Base-by-base conservation (phyloP, 2,888 invertebrate genomes). In the Imbricaverruca yamaguchii region DNA sequence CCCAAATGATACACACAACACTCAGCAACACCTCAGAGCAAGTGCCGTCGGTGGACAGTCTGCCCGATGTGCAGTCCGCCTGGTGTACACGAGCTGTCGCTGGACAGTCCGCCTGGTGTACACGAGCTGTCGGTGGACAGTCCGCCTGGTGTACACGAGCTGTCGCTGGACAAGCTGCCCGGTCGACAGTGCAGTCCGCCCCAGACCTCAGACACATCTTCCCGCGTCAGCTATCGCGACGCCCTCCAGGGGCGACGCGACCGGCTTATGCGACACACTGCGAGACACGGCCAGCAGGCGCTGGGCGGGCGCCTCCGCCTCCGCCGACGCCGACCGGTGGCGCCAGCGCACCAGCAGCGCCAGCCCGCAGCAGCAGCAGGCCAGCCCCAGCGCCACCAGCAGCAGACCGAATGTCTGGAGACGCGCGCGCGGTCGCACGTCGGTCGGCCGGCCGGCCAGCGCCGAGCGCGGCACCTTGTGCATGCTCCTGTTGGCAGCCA, bases 391-490 rank as follows among this genome's bases (percentile, higher is more conserved):
- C 61, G 18, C 15, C 69, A 13, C 15, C 69, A 69, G 39, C 39
- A 69, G 69, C 69, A 15, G 39, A 8, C 39, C 69, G 69, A 23
- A 6, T 69, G 39, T 39, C 39, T 39, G 69, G 10, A 3, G 39
- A 15, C 39, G 15, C 1, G 69, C 39, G 39, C 39, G 69, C 69
- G 39, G 15, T 12, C 12, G 69, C 12, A 9, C 23, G 15, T 13
- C 15, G 11, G 23, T 13, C 1, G 74, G 74, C 21, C 18, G 13
- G 55, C 74, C 74, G 21, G 74, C 53, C 53, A 74, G 55, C 53
- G 74, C 74, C 55, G 74, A 74, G 74, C 74, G 74, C 18, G 74
- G 74, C 55, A 74, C 74, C 74, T 74, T 74, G 74, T 53, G 74
- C 9, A 53, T 55, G 53, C 21, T 21, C 6, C 55, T 53, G 21